Conservation (phyloP, 1,140 invertebrate species). For the Achroia grisella region DNA sequence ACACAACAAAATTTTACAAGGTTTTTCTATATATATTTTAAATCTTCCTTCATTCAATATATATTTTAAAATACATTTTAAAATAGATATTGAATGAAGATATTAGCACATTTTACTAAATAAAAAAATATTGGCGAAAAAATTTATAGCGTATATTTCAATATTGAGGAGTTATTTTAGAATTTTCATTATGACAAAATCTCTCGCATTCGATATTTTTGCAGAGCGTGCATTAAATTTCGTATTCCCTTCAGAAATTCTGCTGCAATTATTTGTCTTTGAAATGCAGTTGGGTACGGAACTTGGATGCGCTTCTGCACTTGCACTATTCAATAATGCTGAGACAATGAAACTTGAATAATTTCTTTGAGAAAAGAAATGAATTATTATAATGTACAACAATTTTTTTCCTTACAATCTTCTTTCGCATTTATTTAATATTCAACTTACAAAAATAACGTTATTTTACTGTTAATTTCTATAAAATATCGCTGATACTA, state of each 20-base stretch:
- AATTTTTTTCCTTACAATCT: too few relatives aligned
- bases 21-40: too few relatives aligned
- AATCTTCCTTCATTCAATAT: too few relatives aligned
- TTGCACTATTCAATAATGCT: conserved; percentile 32
- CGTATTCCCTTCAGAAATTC: conserved; percentile 32
- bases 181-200: conserved; percentile 2
- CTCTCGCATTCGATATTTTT: conserved; percentile 23
- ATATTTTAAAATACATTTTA: too few relatives aligned
- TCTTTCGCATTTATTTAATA: too few relatives aligned
- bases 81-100: too few relatives aligned
- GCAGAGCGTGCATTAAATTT: conserved; percentile 38
- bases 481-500: too few relatives aligned
- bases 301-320: conserved; percentile 34
- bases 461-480: too few relatives aligned
- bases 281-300: conserved; percentile 41
- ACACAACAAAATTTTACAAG: too few relatives aligned
- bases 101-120: too few relatives aligned
- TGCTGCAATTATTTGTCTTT: conserved; percentile 52
- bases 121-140: not conserved
- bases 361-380: conserved; percentile 13
- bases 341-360: conserved; percentile 22
- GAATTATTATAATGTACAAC: conserved; percentile 6
- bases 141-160: too few relatives aligned
- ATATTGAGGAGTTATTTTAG: conserved; percentile 4
- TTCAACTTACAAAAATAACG: too few relatives aligned